Conservation (phyloP, 92 coral and sea anemone species). For the Palythoa grandis region DNA sequence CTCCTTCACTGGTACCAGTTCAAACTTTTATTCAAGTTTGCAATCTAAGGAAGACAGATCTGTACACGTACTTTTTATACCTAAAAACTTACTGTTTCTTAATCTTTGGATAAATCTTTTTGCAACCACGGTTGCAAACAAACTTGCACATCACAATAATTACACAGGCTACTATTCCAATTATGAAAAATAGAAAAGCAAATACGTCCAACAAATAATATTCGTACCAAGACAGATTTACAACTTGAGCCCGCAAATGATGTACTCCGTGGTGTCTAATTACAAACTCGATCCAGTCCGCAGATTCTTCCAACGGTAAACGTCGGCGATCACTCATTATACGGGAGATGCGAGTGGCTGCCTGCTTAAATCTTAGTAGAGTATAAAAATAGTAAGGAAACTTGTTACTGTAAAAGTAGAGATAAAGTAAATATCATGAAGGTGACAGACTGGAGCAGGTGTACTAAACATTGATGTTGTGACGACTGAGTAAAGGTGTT, state of each 20-base stretch:
- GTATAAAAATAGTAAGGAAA: no score
- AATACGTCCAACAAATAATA: slow-evolving; percentile 62
- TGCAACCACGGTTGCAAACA: slow-evolving; percentile 46
- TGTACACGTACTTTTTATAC: not conserved
- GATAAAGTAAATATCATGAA: no score
- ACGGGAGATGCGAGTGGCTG: slow-evolving; percentile 41
- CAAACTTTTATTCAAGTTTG: no score
- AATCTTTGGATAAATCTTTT: slow-evolving; percentile 7
- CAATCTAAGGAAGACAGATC: no score
- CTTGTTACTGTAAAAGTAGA: no score
- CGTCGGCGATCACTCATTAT: slow-evolving; percentile 53
- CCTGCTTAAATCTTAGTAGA: slow-evolving; percentile 35
- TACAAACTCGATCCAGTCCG: slow-evolving; percentile 50
- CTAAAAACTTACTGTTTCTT: slow-evolving; percentile 44
- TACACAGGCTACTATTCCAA: slow-evolving; percentile 36
- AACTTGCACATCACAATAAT: slow-evolving; percentile 29
- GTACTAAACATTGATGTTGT: no score
- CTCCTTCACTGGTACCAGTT: no score
- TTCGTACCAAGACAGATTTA: slow-evolving; percentile 63
- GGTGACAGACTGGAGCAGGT: no score
- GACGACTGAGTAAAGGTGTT: no score
- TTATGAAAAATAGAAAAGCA: slow-evolving; percentile 37
- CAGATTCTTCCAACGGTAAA: slow-evolving; percentile 51
- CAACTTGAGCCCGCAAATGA: slow-evolving; percentile 64
- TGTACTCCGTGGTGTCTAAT: slow-evolving; percentile 36